These are phyloP conservation scores for Agapetus fuscipes DNA, from an alignment of 2,888 invertebrate species.

Conservation along the genomic window DNA sequence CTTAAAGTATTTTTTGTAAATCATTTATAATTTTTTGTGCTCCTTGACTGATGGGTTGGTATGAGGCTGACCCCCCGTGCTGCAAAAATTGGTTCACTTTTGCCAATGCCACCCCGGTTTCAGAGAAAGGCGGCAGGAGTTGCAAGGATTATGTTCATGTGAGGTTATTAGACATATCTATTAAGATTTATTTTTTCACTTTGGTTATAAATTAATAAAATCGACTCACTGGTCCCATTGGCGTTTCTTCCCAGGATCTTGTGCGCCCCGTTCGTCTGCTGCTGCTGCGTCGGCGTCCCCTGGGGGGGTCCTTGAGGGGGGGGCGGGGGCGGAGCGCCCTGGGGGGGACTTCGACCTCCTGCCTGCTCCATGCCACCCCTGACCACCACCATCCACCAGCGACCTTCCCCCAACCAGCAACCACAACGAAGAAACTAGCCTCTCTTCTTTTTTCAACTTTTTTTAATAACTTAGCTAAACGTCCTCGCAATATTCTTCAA, in stretches of 20 bases:
- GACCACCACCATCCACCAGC: not conserved
- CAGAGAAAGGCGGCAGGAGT: too few relatives aligned
- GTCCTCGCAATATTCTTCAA: too few relatives aligned
- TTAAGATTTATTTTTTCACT: too few relatives aligned
- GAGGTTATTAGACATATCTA: too few relatives aligned
- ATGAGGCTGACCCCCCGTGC: too few relatives aligned
- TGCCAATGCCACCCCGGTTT: too few relatives aligned
- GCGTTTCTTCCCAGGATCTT: slow-evolving; percentile 55
- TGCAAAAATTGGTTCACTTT: too few relatives aligned
- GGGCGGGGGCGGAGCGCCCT: slow-evolving; percentile 6
- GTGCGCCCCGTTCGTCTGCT: slow-evolving; percentile 44
- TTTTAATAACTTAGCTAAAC: not conserved
- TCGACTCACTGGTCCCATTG: slow-evolving; percentile 57
- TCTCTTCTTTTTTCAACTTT: not conserved
- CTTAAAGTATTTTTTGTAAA: too few relatives aligned
- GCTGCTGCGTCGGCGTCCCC: slow-evolving; percentile 38
- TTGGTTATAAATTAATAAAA: too few relatives aligned
- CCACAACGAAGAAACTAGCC: slow-evolving; percentile 1
- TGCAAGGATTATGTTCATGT: too few relatives aligned
- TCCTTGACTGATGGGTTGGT: too few relatives aligned
- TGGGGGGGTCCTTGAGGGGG: slow-evolving; percentile 34
- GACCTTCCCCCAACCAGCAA: slow-evolving; percentile 2
- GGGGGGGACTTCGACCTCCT: slow-evolving; percentile 3
- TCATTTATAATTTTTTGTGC: too few relatives aligned
- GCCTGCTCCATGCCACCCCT: slow-evolving; percentile 6